Base-by-base conservation (phyloP, 53 echinoderm and acorn worm genomes). In the Henricia sp. region DNA sequence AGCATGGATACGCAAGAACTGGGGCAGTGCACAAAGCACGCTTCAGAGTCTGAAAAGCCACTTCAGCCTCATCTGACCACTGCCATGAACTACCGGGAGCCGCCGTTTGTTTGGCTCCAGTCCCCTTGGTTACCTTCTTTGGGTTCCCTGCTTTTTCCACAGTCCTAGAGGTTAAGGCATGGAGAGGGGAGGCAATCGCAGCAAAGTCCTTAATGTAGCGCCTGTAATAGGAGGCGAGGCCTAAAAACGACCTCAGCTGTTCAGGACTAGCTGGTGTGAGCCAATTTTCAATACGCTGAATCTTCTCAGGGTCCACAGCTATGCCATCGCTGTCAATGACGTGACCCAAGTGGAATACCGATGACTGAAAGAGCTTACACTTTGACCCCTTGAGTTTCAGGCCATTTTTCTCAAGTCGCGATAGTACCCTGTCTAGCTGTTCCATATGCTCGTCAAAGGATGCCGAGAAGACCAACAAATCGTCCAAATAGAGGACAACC, bases 1-100 rank as follows among this genome's bases (percentile, higher is more conserved):
- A 86, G 28, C 17, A 8, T 37, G 87, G 87, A 20, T 86, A 86
- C 0, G 87, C 55, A 2, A 86, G 42, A 3, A 86, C 87, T 37
- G 87, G 87, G 8, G 87, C 54, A 25, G 73, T 42, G 19, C 65
- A 75, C n/a, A 86, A 32, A n/a, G 35, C 36, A 0, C 25, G 30
- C 30, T 86, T 86, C 37, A 76, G 67, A 4, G n/a, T 16, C 9
- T 65, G 65, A 42, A 86, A 86, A 4, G 77, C 43, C 3, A 26
- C 66, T 23, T 86, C 67, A 1, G 76, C 77, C 35, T 76, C 53
- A 16, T 3, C 10, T 14, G 52, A 64, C 87, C 87, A 86, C 13
- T 20, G 28, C 23, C 75, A 76, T 2, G 9, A 4, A 9, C 11
- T 12, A 65, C 4, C 8, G n/a, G n/a, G n/a, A n/a, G n/a, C n/a